phyloP scores from a whole-genome alignment of 2,888 invertebrate species.

The Rhagonycha lutea region DNA sequence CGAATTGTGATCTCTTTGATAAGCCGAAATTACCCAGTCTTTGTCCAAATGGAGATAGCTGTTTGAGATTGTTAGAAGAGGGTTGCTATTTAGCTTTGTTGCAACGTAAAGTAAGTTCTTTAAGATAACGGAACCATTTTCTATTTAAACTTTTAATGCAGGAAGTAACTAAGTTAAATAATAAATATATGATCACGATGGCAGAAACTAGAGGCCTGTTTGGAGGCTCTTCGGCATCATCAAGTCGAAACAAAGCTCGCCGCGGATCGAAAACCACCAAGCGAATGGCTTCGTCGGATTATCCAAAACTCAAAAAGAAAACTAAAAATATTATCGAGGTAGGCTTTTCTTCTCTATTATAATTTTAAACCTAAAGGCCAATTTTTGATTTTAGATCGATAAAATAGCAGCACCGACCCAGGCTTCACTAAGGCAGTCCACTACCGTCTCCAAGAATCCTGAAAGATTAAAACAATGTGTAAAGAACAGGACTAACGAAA shows the following conservation, averaged over 20 bases:
- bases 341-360: slow-evolving; percentile 11
- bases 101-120: slow-evolving; percentile 65
- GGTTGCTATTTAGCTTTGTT: slow-evolving; percentile 71
- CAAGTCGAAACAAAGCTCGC: slow-evolving; percentile 52
- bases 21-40: slow-evolving; percentile 63
- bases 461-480: slow-evolving; percentile 37
- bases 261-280: slow-evolving; percentile 50
- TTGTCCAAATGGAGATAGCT: slow-evolving; percentile 59
- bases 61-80: slow-evolving; percentile 56
- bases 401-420: slow-evolving; percentile 70
- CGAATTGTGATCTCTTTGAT: slow-evolving; percentile 73
- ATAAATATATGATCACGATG: slow-evolving; percentile 82
- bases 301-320: slow-evolving; percentile 39
- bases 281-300: slow-evolving; percentile 34
- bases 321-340: slow-evolving; percentile 45
- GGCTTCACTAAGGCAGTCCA: slow-evolving; percentile 62
- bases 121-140: not conserved
- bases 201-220: slow-evolving; percentile 81
- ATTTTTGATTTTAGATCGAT: slow-evolving; percentile 58
- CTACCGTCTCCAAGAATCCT: slow-evolving; percentile 34
- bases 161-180: slow-evolving; percentile 77
- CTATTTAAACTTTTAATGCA: slow-evolving; percentile 39
- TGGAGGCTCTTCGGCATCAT: slow-evolving; percentile 52
- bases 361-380: not conserved
- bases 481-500: slow-evolving; percentile 16